These are phyloP conservation scores for Dasypus novemcinctus DNA, from an alignment of 2,113 vertebrate species.

Conservation along the genomic window DNA sequence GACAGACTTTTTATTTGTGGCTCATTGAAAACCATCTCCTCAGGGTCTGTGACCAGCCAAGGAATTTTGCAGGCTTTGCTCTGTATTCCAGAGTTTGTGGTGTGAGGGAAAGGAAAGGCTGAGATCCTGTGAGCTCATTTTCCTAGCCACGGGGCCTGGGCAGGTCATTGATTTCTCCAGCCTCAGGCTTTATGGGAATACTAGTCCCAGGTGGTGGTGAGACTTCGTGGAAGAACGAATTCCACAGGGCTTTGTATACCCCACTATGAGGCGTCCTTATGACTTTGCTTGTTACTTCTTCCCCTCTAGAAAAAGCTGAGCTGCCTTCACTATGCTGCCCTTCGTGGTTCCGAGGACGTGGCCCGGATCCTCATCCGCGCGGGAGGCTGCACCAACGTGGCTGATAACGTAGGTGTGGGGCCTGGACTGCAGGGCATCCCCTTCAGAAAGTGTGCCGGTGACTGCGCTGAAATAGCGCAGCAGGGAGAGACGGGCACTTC, in stretches of 20 bases:
- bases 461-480: not conserved
- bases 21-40: too few relatives aligned
- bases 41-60: too few relatives aligned
- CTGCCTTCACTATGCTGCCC: constrained; percentile 89
- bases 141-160: not conserved
- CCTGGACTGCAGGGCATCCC: not conserved
- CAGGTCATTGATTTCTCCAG: not conserved
- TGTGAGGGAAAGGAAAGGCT: too few relatives aligned
- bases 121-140: not conserved
- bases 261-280: not conserved
- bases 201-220: not conserved
- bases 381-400: constrained; percentile 82
- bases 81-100: too few relatives aligned
- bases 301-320: constrained; percentile 86
- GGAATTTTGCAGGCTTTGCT: too few relatives aligned
- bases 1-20: too few relatives aligned
- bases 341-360: constrained; percentile 82
- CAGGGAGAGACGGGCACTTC: not conserved
- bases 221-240: not conserved
- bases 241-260: not conserved
- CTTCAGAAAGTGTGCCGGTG: not conserved
- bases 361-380: constrained; percentile 84
- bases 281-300: not conserved
- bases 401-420: constrained; percentile 86
- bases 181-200: not conserved